Evolutionary conservation across 2,113 vertebrate genomes (phyloP).

Genomic region (Heterotis niloticus): DNA sequence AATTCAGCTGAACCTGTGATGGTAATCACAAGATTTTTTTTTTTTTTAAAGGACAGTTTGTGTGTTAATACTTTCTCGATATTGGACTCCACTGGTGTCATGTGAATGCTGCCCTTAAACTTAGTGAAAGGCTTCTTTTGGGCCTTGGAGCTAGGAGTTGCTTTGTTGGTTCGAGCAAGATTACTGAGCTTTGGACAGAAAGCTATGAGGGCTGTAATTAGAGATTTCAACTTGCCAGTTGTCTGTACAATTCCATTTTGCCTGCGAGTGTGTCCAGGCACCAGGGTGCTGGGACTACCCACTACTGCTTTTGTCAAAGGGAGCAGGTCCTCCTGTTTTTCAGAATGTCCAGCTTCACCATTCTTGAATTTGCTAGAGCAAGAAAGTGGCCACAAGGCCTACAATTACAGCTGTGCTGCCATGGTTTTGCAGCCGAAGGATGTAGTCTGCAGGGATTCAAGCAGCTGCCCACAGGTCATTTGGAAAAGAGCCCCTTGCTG

Average conservation of each 20-base stretch:
- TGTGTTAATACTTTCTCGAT: not conserved
- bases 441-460: slow-evolving; percentile 49
- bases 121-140: slow-evolving; percentile 33
- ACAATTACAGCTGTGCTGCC: slow-evolving; percentile 56
- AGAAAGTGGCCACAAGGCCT: slow-evolving; percentile 45
- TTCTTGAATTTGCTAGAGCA: slow-evolving; percentile 40
- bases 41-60: not conserved
- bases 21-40: slow-evolving; percentile 1
- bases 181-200: slow-evolving; percentile 45
- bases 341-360: slow-evolving; percentile 32
- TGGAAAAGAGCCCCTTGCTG: slow-evolving; percentile 35
- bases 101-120: not conserved
- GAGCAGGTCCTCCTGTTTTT: slow-evolving; percentile 44
- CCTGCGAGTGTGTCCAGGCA: slow-evolving; percentile 44
- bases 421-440: slow-evolving; percentile 54
- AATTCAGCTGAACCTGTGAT: not conserved
- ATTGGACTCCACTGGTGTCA: not conserved
- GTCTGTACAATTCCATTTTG: not conserved
- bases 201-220: slow-evolving; percentile 47
- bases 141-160: slow-evolving; percentile 33
- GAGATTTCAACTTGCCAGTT: slow-evolving; percentile 35
- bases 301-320: not conserved
- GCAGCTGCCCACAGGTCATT: slow-evolving; percentile 45
- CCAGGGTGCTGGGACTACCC: slow-evolving; percentile 27
- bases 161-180: slow-evolving; percentile 33